Base-by-base conservation (phyloP, 2,797 vertebrate genomes). In the Hippoglossus hippoglossus region DNA sequence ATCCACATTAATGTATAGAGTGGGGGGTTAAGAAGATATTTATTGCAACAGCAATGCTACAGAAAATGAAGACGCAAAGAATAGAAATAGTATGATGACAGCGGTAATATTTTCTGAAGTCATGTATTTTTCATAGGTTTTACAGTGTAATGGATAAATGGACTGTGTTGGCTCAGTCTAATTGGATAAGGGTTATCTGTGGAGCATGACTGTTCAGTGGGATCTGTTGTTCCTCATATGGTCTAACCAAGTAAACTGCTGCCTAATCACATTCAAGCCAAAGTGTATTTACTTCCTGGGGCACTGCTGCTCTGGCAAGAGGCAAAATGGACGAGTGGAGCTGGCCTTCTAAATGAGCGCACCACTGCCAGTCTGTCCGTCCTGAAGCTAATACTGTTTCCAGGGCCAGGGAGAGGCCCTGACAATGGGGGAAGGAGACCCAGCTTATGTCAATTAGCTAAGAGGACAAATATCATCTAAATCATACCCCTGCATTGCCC, bases 161-260 rank as follows among this genome's bases (percentile, higher is more conserved):
- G 80, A 84, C 83, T 77, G 71, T 78, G 67, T 77, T 85, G 74
- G 82, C 72, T 65, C 79, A 67, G 47, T 77, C 70, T 94, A 94
- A 95, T 94, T 89, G 76, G 81, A 94, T 94, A 81, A 94, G 68
- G 88, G 85, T 91, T 91, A 93, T 94, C 93, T 91, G 87, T 86
- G 75, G 85, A 91, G 90, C 92, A 89, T 91, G 87, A 60, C 80
- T 87, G 85, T 82, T 89, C 81, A 44, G 67, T 84, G 81, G 91
- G 87, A 87, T 92, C 92, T 91, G 91, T 86, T 92, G 82, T 92
- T 93, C 84, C 85, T 92, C 89, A 93, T 89, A 62, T 78, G 79
- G 77, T 59, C 81, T 95, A 94, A 94, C 93, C 82, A 81, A 87
- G 93, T 94, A 88, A 94, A 92, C 90, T 80, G 79, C 71, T 54